Percentiles rank a stretch among this genome's conserved stretches.
Conservation (phyloP, 2,888 invertebrate genomes). For the Lasioglossum marginatum region DNA sequence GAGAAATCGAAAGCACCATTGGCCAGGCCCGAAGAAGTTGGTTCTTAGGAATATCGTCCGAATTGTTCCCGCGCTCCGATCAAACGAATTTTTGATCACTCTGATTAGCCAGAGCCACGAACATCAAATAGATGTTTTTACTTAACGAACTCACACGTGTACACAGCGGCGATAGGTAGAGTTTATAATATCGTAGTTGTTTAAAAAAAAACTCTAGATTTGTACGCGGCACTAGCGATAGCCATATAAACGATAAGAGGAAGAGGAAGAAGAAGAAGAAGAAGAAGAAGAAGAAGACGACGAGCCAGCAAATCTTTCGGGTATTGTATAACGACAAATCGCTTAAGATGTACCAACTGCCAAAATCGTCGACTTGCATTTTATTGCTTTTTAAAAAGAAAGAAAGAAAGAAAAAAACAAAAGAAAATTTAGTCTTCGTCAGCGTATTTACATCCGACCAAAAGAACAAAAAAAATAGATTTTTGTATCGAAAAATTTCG, state of each 20-base stretch:
- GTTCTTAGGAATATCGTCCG: constrained; percentile 75
- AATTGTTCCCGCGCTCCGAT: constrained; percentile 45
- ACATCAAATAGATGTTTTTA: constrained; percentile 57
- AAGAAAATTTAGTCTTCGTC: constrained; percentile 12
- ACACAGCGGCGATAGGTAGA: constrained; percentile 78
- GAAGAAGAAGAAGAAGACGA: not conserved
- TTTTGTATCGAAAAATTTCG: constrained; percentile 31
- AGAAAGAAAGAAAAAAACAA: not conserved
- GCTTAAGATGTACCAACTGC: constrained; percentile 53
- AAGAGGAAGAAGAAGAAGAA: constrained; percentile 15
- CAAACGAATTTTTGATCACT: constrained; percentile 55
- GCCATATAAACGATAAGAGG: constrained; percentile 54
- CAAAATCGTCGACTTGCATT: constrained; percentile 46
- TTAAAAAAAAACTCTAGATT: constrained; percentile 79
- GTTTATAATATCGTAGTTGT: constrained; percentile 76
- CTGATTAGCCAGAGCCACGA: constrained; percentile 45
- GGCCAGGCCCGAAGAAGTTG: constrained; percentile 82
- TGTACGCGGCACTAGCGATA: constrained; percentile 73
- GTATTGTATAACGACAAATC: constrained; percentile 37
- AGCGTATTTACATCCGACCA: constrained; percentile 41
- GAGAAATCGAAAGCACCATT: constrained; percentile 82
- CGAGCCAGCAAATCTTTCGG: constrained; percentile 38
- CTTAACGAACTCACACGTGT: constrained; percentile 72
- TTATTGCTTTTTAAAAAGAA: constrained; percentile 26
- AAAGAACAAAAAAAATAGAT: not conserved